Percentiles rank a stretch among this genome's conserved stretches.
phyloP scores from a whole-genome alignment of 2,113 vertebrate species.

The Copsychus sechellarum region DNA sequence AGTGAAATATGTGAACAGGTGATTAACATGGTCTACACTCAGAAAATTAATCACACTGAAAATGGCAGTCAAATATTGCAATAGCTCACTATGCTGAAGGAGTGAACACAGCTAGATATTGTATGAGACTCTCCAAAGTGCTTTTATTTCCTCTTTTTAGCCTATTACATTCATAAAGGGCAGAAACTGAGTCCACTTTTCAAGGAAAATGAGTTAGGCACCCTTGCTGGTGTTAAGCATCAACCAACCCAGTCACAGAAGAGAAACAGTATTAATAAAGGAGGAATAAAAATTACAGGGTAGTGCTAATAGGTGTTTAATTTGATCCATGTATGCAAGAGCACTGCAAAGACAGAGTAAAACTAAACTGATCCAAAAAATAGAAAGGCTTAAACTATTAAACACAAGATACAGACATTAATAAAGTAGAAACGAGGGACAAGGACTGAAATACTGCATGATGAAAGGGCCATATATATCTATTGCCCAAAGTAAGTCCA shows the following conservation, averaged over 20 bases:
- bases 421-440: neutral
- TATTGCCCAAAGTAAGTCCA: neutral
- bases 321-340: neutral
- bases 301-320: neutral
- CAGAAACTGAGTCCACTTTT: neutral
- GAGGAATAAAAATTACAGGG: neutral
- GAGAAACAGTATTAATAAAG: neutral
- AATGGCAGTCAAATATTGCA: neutral
- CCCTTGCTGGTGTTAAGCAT: neutral
- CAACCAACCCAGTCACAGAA: neutral
- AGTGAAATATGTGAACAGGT: constrained; percentile 13
- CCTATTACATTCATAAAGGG: neutral
- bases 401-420: neutral
- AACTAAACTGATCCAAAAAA: neutral
- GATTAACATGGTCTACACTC: neutral
- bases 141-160: neutral
- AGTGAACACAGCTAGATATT: neutral
- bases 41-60: neutral
- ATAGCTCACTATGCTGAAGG: neutral
- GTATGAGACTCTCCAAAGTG: neutral
- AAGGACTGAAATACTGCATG: neutral
- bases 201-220: neutral
- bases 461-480: neutral
- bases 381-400: neutral
- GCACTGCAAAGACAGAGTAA: neutral